phyloP scores from a whole-genome alignment of 2,113 vertebrate species.

The Chloroceryle aenea region DNA sequence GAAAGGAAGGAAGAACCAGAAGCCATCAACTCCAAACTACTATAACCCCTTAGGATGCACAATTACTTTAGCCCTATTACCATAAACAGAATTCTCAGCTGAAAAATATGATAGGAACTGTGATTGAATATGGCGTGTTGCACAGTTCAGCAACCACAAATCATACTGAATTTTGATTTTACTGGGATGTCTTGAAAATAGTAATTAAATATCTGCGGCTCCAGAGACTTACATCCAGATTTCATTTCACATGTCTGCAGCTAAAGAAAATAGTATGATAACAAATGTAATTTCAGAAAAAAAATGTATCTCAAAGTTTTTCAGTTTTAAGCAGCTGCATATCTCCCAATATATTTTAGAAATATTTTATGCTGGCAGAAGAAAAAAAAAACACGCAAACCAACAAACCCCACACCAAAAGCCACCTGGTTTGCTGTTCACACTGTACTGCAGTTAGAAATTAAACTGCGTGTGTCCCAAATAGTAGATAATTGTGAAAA shows the following conservation, averaged over 20 bases:
- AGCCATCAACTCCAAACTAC: neutral
- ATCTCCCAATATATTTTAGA: neutral
- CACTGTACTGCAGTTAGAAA: neutral
- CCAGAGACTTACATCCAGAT: neutral
- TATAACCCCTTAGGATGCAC: neutral
- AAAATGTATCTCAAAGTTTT: neutral
- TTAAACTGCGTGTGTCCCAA: neutral
- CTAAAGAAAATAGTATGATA: constrained; percentile 23
- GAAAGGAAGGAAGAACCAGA: neutral
- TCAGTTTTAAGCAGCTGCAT: neutral
- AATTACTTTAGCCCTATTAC: neutral
- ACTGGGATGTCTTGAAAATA: neutral
- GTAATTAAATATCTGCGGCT: constrained; percentile 35
- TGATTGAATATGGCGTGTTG: neutral
- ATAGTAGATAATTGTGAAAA: neutral
- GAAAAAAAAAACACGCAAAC: neutral
- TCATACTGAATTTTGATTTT: constrained; percentile 38
- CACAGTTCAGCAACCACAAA: constrained; percentile 20
- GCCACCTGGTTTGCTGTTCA: neutral
- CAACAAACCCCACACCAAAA: neutral
- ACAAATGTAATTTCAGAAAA: neutral
- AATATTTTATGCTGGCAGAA: neutral
- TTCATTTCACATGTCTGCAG: neutral
- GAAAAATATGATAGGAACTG: neutral
- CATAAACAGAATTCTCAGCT: neutral